Conservation (phyloP, 2,888 invertebrate species). For the Caenorhabditis sp. region DNA sequence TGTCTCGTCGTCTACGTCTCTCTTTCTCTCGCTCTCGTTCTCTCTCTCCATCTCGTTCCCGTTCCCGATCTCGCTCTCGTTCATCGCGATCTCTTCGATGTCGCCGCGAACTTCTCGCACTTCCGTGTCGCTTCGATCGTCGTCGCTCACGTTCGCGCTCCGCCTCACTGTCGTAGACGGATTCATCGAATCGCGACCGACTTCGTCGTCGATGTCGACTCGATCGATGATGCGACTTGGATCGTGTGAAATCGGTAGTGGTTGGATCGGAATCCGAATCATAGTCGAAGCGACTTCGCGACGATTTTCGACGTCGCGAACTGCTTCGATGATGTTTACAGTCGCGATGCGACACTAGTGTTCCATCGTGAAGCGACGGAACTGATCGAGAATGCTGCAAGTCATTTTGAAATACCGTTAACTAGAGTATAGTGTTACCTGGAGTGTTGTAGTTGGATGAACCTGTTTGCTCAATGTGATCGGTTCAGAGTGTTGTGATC, state of each 20-base stretch:
- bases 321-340: conserved; percentile 43
- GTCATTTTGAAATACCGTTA: neutral
- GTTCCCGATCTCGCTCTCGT: conserved; percentile 12
- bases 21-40: neutral
- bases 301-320: conserved; percentile 47
- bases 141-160: conserved; percentile 17
- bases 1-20: neutral
- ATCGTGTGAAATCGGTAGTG: conserved; percentile 21
- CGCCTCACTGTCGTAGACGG: conserved; percentile 34
- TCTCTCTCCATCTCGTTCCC: conserved; percentile 7
- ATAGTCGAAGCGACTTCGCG: conserved; percentile 37
- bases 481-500: conserved; percentile 44
- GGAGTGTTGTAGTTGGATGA: conserved; percentile 26
- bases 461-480: conserved; percentile 36
- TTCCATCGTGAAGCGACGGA: conserved; percentile 62
- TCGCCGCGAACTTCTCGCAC: conserved; percentile 28
- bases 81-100: conserved; percentile 19
- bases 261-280: conserved; percentile 44
- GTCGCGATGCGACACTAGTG: conserved; percentile 45
- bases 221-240: conserved; percentile 22
- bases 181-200: conserved; percentile 43
- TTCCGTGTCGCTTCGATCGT: conserved; percentile 18
- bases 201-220: conserved; percentile 38
- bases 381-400: conserved; percentile 61
- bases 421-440: conserved; percentile 4